Base-by-base conservation (phyloP, 2,797 vertebrate species). In the Paedocypris micromegethes region DNA sequence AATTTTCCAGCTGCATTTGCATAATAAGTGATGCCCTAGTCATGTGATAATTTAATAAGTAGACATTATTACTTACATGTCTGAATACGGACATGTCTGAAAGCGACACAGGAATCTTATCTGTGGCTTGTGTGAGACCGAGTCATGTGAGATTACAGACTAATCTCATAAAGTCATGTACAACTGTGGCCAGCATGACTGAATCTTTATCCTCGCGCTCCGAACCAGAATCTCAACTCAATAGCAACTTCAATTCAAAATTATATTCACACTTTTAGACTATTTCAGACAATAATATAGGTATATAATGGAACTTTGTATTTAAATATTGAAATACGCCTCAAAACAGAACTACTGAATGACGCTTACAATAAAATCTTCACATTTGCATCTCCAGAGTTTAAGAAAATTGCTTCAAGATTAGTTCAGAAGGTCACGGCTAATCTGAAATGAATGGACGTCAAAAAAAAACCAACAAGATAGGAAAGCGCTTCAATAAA, bases 101-200 rank as follows among this genome's bases (percentile, higher is more conserved):
- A 51, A 57, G 51, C 23, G 58, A 47, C 47, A 46, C 23, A 9
- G 47, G 37, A 44, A 57, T 64, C 8, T 51, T 2, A 37, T 9
- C 0, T 44, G 45, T 50, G 46, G 58, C 59, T 55, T 23, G 65
- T 68, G 60, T 41, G 57, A 9, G 55, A 23, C 23, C 6, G 43
- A 53, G 38, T 77, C 62, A 69, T 59, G 62, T 66, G 58, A 75
- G 57, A 43, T 74, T 9, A 54, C 41, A 71, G 2, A 8, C 54
- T 43, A 62, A 65, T 55, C 59, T 58, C 8, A 68, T 68, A 67
- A 72, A 63, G 53, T 59, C 44, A 52, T 60, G 54, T 47, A 39
- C 43, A 56, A 48, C 61, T 66, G 41, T 66, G 42, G 54, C 49
- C 48, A 64, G 51, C 9, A 43, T 6, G 60, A 38, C 39, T 54